Base-by-base conservation (phyloP, 2,888 invertebrate genomes). In the Crematogaster levior region DNA sequence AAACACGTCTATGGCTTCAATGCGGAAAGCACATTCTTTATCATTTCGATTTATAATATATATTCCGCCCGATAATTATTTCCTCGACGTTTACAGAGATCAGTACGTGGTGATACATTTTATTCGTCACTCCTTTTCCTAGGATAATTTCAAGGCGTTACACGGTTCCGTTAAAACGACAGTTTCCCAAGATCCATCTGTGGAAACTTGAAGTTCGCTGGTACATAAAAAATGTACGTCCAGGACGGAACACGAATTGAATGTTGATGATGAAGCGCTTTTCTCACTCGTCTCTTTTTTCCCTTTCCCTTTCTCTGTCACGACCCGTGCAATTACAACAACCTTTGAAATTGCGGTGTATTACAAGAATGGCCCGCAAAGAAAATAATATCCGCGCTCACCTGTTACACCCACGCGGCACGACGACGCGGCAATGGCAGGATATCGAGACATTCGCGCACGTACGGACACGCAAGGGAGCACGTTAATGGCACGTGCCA, bases 401-500 rank as follows among this genome's bases (percentile, higher is more conserved):
- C 80, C 72, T 68, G 80, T 80, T 80, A 72, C 80, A 80, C 80
- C 80, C 60, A 80, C 77, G 77, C 75, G 48, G 63, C 37, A 24
- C 66, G 30, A 48, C 51, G 65, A 5, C 18, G 40, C 34, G 21
- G 43, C 65, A 53, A 37, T 21, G 65, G 53, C 51, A 63, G 73
- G 66, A 66, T 77, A 77, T 77, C 66, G 66, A 56, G 66, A 43
- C 77, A 77, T 80, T 68, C 70, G 48, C 80, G 80, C 80, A 80
- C 60, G 80, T 80, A 80, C 61, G 81, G 73, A 73, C 61, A 81
- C 66, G 82, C 77, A 58, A 65, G 74, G 61, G 77, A 65, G 83
- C 65, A 63, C 79, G 82, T 74, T 72, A 84, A 72, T 60, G 88
- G 88, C 88, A 82, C 88, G 88, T 88, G 88, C 84, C 85, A 86